Percentiles rank a stretch among this genome's conserved stretches.
Conservation (phyloP, 2,797 vertebrate genomes). For the Molossus molossus region DNA sequence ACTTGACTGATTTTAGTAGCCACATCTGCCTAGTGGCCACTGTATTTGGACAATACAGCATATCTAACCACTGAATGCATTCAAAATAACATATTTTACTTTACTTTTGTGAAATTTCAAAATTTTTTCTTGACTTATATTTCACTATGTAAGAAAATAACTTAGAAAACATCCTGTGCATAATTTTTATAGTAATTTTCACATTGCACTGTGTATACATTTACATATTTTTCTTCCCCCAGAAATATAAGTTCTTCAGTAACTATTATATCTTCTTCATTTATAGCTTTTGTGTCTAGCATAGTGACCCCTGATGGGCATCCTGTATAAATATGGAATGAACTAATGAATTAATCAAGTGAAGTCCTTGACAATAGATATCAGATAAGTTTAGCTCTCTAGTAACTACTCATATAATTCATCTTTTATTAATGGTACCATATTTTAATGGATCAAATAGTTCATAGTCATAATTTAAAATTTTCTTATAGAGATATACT, state of each 20-base stretch:
- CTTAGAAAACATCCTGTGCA: background rate
- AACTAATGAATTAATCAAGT: background rate
- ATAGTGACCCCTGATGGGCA: background rate
- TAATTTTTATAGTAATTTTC: slow-evolving; percentile 3
- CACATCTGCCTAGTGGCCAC: background rate
- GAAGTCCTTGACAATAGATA: background rate
- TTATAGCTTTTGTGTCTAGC: background rate
- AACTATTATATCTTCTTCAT: background rate
- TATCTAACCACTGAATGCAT: background rate
- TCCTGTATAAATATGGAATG: background rate
- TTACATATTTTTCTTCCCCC: background rate
- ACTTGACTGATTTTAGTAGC: background rate
- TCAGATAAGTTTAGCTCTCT: slow-evolving; percentile 8
- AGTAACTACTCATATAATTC: background rate
- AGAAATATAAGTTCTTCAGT: background rate
- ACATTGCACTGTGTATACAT: background rate
- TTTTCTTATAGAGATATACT: background rate
- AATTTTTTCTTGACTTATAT: background rate
- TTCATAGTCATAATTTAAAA: slow-evolving; percentile 35
- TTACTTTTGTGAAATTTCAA: background rate
- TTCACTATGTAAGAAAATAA: background rate
- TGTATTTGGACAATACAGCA: background rate
- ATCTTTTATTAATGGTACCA: background rate
- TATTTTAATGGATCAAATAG: background rate
- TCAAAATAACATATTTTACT: slow-evolving; percentile 1